These are phyloP conservation scores for Drosophila prolongata DNA, from an alignment of 2,888 invertebrate species.

Conservation along the genomic window DNA sequence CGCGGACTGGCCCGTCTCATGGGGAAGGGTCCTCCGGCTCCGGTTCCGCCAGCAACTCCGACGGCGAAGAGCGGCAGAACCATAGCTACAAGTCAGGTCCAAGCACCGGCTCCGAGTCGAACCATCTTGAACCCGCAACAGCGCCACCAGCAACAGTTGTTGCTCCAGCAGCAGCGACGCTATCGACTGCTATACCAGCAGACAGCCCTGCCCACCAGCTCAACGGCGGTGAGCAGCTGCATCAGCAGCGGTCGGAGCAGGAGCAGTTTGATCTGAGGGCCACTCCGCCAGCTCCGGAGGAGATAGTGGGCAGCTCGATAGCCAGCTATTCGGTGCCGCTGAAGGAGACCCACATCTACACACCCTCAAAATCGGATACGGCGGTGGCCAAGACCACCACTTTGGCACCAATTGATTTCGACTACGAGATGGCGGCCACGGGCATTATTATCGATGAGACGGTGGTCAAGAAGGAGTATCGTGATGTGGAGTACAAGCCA, in stretches of 20 bases:
- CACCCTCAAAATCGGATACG: conserved; percentile 82
- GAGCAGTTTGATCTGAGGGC: conserved; percentile 72
- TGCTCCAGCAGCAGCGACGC: conserved; percentile 75
- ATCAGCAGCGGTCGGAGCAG: conserved; percentile 52
- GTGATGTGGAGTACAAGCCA: conserved; percentile 84
- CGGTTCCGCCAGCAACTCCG: conserved; percentile 35
- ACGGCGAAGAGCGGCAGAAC: conserved; percentile 21
- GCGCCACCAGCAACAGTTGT: conserved; percentile 65
- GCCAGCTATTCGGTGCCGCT: conserved; percentile 81
- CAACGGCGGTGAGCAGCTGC: conserved; percentile 61
- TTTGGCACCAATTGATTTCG: conserved; percentile 82
- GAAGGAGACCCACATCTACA: conserved; percentile 84
- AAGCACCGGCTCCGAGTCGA: conserved; percentile 29
- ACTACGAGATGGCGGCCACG: conserved; percentile 83
- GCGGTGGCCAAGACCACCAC: conserved; percentile 73
- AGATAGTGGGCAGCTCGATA: conserved; percentile 44
- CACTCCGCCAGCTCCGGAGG: conserved; percentile 42
- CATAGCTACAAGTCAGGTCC: conserved; percentile 10
- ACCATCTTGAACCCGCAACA: conserved; percentile 68
- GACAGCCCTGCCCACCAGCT: conserved; percentile 71
- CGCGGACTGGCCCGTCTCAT: conserved; percentile 78
- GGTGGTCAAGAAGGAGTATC: conserved; percentile 84
- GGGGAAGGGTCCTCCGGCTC: conserved; percentile 49
- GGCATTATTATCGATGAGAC: conserved; percentile 84
- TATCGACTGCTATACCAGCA: conserved; percentile 76